Base-by-base conservation (phyloP, 2,113 vertebrate species). In the Thunnus maccoyii region DNA sequence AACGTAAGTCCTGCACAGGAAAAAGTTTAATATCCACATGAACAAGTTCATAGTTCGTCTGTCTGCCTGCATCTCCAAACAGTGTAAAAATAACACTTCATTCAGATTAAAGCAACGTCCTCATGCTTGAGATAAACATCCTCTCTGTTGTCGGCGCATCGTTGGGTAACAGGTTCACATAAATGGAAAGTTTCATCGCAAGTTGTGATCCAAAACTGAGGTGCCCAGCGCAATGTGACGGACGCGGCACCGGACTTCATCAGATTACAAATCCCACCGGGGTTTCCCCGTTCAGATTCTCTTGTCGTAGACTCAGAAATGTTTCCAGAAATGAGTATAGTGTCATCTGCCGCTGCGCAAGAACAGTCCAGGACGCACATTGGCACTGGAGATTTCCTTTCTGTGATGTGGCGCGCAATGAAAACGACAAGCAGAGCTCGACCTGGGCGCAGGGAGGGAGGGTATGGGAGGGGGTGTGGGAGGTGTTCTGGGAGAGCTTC, bases 21-120 rank as follows among this genome's bases (percentile, higher is more conserved):
- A 81, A 84, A 89, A 84, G 88, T 90, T 90, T 11, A 76, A 2
- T 2, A 87, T 78, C 86, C 85, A 77, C 16, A 68, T 14, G 13
- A 27, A 11, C 36, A 68, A 66, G 47, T 69, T 72, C 71, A 58
- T 48, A 52, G 18, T 66, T 65, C 44, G 12, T 71, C 20, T 14
- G 14, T 79, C 27, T 13, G 58, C 30, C 30, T n/a, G 73, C 62
- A 51, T 65, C 55, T 47, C 48, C 1, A 2, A 3, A 8, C 47
- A 10, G 50, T 1, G 67, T 27, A 0, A 66, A 41, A 46, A 41
- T 3, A 18, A 3, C 12, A 55, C 25, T 15, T 18, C 22, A 71
- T 14, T 12, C 56, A 5, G 69, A 69, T 60, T 22, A 0, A 27
- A 9, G 48, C 56, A 17, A 1, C 27, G 1, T 27, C 5, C 36